A percentile compares a stretch with the other conserved stretches of the same genome.
Evolutionary conservation across 2,113 vertebrate genomes (phyloP).

Genomic region (Glaucidium brasilianum): DNA sequence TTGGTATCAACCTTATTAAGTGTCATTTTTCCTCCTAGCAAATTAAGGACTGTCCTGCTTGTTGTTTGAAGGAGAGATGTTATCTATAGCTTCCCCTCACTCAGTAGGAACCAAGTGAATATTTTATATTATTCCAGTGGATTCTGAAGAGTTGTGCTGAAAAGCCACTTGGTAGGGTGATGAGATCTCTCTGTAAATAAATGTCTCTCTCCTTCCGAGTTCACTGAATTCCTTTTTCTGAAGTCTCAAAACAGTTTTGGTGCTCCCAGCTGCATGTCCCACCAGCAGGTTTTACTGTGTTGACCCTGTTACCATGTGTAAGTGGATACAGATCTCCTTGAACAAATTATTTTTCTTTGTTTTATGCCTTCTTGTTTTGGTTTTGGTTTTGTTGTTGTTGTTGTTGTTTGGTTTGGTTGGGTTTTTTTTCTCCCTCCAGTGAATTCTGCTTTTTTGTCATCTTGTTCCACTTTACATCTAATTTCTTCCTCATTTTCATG

Average conservation of each 20-base stretch:
- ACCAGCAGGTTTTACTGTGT: not conserved
- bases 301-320: not conserved
- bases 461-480: not conserved
- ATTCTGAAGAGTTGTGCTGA: not conserved
- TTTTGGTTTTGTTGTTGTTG: too few species aligned
- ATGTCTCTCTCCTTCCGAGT: not conserved
- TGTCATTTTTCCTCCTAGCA: not conserved
- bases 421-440: not conserved
- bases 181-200: not conserved
- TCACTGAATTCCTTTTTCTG: not conserved
- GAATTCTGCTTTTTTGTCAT: not conserved
- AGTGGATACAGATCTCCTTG: not conserved
- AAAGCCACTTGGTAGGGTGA: not conserved
- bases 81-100: not conserved
- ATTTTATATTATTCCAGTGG: not conserved
- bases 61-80: not conserved
- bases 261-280: not conserved
- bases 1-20: not conserved
- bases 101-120: not conserved
- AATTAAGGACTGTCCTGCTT: not conserved
- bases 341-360: not conserved
- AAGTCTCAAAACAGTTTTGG: not conserved
- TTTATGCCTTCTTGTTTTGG: too few species aligned
- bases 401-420: too few species aligned
- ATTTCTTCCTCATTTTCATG: not conserved